phyloP scores from a whole-genome alignment of 2,888 invertebrate genomes.

The Bibio marci region DNA sequence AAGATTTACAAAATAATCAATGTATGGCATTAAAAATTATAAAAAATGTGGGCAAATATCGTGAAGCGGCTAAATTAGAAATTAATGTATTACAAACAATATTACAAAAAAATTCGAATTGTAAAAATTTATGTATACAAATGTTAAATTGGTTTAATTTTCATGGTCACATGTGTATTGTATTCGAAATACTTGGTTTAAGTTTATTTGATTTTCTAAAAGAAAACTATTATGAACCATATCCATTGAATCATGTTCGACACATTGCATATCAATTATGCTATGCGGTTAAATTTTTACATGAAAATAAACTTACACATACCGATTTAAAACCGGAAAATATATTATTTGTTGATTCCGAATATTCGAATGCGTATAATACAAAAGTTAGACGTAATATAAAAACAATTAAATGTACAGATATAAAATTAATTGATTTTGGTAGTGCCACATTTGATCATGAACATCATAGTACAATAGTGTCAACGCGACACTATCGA shows the following conservation, averaged over 20 bases:
- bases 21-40: no score
- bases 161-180: no score
- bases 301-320: slow-evolving; percentile 94
- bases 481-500: slow-evolving; percentile 70
- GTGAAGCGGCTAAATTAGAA: no score
- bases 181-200: no score
- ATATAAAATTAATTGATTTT: not conserved
- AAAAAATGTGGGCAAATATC: no score
- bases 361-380: slow-evolving; percentile 47
- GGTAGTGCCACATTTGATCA: not conserved
- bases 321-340: slow-evolving; percentile 99
- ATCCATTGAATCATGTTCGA: slow-evolving; percentile 92
- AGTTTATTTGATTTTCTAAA: no score
- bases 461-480: slow-evolving; percentile 44
- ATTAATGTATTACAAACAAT: no score
- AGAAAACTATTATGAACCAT: slow-evolving; percentile 92
- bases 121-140: no score
- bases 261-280: slow-evolving; percentile 95
- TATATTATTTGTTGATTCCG: slow-evolving; percentile 91
- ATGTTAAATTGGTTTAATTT: no score
- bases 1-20: no score
- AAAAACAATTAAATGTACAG: not conserved
- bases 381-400: not conserved
- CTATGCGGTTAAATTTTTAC: slow-evolving; percentile 93
- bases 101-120: no score